Evolutionary conservation across 2,797 vertebrate genomes (phyloP), one percentile per base, ranked within the genome.

Genomic region (Sebastes reedi): DNA sequence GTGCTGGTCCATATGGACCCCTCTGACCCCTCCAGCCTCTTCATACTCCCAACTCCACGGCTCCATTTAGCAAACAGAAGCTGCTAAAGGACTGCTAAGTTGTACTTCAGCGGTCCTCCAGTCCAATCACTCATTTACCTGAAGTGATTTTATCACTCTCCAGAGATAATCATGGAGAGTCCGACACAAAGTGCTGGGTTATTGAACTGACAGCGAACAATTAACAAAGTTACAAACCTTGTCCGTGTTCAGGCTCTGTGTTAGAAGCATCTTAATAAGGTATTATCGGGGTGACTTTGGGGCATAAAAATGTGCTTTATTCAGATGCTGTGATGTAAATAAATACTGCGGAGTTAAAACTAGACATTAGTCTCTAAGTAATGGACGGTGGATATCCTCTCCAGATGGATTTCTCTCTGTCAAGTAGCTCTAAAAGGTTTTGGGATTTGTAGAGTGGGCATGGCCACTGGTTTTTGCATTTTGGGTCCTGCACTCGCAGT

Each of bases 81-180:
- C 94, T 81, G 88, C 91, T 91, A 93, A 92, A 95, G 94, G 94
- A 94, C 94, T 94, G 91, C 93, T 94, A 84, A 94, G 93, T 87
- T 91, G 93, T 93, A 94, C 94, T 95, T 94, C 93, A 94, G 89
- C 89, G 86, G 93, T 92, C 93, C 94, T 95, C 91, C 91, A 95
- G 88, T 94, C 91, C 93, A 94, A 94, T 94, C 94, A 95, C 93
- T 94, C 94, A 94, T 95, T 95, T 95, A 94, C 93, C 94, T 94
- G 90, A 94, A 95, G 94, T 94, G 94, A 94, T 94, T 94, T 94
- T 93, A 94, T 92, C 93, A 90, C 94, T 92, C 94, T 94, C 91
- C 91, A 93, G 91, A 94, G 94, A 93, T 92, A 94, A 94, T 92
- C 92, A 83, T 83, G 75, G 88, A 91, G 91, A 88, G 92, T 92